Evolutionary conservation across 2,113 vertebrate genomes (phyloP).

Genomic region (Climacteris rufus): DNA sequence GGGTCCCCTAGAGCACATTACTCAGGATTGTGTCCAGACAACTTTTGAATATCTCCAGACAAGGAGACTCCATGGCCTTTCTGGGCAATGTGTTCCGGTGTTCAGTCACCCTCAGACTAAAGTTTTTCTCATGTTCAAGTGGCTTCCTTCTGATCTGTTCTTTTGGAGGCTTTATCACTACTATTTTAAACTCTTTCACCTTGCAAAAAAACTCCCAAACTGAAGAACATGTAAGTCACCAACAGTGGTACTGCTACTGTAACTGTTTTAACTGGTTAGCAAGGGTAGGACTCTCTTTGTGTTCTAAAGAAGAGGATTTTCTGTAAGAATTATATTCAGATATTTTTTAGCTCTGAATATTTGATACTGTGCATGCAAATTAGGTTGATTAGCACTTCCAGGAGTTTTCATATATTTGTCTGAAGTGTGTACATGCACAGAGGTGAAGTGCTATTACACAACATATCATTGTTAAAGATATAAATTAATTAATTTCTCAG

Average conservation of each 20-base stretch:
- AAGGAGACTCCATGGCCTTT: neutral
- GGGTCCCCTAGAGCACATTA: neutral
- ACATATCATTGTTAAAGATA: neutral
- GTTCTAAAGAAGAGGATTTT: neutral
- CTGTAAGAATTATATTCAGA: neutral
- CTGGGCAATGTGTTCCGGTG: neutral
- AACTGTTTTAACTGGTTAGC: neutral
- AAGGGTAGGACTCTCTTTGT: neutral
- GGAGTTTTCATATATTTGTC: neutral
- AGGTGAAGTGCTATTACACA: neutral
- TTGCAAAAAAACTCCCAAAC: neutral
- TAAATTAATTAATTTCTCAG: neutral
- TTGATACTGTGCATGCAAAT: neutral
- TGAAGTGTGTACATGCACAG: neutral
- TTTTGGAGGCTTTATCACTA: neutral
- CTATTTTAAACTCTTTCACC: neutral
- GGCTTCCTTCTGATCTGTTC: neutral
- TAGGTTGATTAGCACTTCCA: neutral
- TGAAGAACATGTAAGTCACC: rapidly evolving
- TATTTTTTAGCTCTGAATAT: neutral
- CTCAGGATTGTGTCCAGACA: neutral
- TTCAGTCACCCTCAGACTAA: neutral
- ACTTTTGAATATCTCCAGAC: neutral
- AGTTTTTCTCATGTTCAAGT: neutral
- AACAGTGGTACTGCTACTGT: neutral